Conservation (phyloP, 2,113 vertebrate genomes). For the Rhinopomastus cyanomelas region DNA sequence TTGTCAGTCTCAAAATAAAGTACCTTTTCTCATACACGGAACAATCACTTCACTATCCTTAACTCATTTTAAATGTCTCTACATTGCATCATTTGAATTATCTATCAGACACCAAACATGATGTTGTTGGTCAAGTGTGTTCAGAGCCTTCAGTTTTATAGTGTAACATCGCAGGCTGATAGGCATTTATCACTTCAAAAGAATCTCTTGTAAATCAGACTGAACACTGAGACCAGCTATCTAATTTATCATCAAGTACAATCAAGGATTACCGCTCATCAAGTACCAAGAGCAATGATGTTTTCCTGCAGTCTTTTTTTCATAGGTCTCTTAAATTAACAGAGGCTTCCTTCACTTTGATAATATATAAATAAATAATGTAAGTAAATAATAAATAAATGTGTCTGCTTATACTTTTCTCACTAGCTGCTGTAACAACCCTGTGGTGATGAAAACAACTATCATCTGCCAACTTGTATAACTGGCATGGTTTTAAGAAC, state of each 20-base stretch:
- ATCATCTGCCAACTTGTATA: constrained; percentile 44
- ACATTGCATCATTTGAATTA: background rate
- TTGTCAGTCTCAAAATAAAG: background rate
- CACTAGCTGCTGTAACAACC: constrained; percentile 21
- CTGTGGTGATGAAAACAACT: constrained; percentile 47
- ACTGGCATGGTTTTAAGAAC: constrained; percentile 48
- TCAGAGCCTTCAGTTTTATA: constrained; percentile 37
- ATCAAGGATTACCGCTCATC: constrained; percentile 51
- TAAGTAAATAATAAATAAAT: constrained; percentile 64
- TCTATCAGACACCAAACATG: background rate
- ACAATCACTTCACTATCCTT: background rate
- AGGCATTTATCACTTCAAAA: constrained; percentile 56
- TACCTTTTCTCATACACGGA: background rate
- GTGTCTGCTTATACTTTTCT: constrained; percentile 24
- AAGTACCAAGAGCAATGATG: constrained; percentile 31
- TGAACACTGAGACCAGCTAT: constrained; percentile 4
- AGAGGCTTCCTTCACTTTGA: constrained; percentile 45
- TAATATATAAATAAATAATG: constrained; percentile 63
- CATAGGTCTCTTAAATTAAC: constrained; percentile 33
- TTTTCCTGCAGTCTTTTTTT: background rate
- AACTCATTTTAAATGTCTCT: background rate
- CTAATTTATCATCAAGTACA: constrained; percentile 54
- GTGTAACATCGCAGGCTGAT: constrained; percentile 42
- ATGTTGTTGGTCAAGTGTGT: background rate
- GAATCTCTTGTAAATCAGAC: constrained; percentile 45